Base-by-base conservation (phyloP, 2,113 vertebrate species). In the Microcebus jonahi region DNA sequence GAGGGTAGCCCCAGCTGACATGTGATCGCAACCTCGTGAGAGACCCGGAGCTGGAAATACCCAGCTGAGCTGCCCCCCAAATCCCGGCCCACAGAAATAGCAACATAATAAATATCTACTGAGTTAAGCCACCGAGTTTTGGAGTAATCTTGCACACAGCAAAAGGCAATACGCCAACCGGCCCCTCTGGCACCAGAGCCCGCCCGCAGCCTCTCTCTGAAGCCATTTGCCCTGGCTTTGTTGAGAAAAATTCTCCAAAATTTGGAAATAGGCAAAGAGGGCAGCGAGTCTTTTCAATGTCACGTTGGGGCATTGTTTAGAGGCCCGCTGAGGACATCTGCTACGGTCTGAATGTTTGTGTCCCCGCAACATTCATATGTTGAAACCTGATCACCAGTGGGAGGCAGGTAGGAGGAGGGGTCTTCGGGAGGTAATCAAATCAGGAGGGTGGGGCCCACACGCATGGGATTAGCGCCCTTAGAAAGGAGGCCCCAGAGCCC, bases 281-380 rank as follows among this genome's bases (percentile, higher is more conserved):
- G 36, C 5, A 11, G 10, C 0, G 0, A 8, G 27, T n/a, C 83
- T 93, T 59, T 39, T 57, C 57, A 14, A 1, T 13, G 23, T 39
- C 76, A 17, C 0, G 8, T 5, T 17, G 14, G 25, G 31, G 23
- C 3, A 12, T 4, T 1, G 1, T 8, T 65, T 8, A 71, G 59
- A 34, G 70, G 25, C 1, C 55, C 36, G 8, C 15, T 23, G 2
- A 9, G 29, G 13, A 2, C 34, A n/a, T 25, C 70, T 48, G 65
- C 31, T 29, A 6, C 8, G 23, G 42, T 31, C 42, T 75, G 68
- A 31, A 65, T 15, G 50, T 75, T 13, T 36, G 9, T 80, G 48
- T 80, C 27, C 29, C 20, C 15, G n/a, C 36, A 39, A 36, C 18
- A 27, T 39, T 45, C 55, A 17, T 39, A 53, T 2, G 4, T 39